These are phyloP conservation scores for Mallotus villosus DNA, from an alignment of 2,797 vertebrate species.

Conservation along the genomic window DNA sequence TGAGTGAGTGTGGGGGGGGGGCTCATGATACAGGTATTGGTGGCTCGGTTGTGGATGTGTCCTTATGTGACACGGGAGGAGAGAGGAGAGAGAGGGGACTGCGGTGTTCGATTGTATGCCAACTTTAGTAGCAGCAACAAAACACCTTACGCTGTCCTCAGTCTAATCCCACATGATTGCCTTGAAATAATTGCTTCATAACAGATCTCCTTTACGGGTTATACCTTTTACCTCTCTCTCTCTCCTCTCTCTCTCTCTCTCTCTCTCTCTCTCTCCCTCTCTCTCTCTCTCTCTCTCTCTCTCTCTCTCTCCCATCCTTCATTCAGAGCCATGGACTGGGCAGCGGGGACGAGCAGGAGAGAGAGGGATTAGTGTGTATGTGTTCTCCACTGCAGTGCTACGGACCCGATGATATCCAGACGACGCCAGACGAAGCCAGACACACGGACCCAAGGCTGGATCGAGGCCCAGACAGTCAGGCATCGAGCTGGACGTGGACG, in stretches of 20 bases:
- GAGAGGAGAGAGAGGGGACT: background rate
- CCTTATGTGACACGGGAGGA: background rate
- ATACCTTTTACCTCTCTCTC: slow-evolving; percentile 9
- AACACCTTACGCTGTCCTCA: background rate
- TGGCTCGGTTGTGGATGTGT: background rate
- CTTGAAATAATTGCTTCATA: background rate
- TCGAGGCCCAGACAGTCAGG: slow-evolving; percentile 64
- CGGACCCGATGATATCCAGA: slow-evolving; percentile 77
- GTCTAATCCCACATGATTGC: background rate
- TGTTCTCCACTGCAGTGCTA: slow-evolving; percentile 76
- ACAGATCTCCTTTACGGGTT: background rate
- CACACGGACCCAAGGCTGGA: slow-evolving; percentile 67
- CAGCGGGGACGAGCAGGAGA: slow-evolving; percentile 64
- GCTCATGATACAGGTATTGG: background rate
- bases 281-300: slow-evolving; percentile 28
- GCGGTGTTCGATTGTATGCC: background rate
- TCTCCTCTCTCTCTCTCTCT: slow-evolving; percentile 6
- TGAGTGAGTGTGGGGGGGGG: background rate
- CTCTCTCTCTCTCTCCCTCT: slow-evolving; percentile 8
- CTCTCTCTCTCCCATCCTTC: slow-evolving; percentile 34
- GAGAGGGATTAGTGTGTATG: slow-evolving; percentile 68
- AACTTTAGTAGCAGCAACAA: background rate
- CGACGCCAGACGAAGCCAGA: slow-evolving; percentile 75
- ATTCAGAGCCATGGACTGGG: slow-evolving; percentile 67
- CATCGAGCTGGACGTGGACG: slow-evolving; percentile 50